A percentile compares a stretch with the other conserved stretches of the same genome.
Conservation (phyloP, 2,888 invertebrate species). For the Nymphalis polychloros region DNA sequence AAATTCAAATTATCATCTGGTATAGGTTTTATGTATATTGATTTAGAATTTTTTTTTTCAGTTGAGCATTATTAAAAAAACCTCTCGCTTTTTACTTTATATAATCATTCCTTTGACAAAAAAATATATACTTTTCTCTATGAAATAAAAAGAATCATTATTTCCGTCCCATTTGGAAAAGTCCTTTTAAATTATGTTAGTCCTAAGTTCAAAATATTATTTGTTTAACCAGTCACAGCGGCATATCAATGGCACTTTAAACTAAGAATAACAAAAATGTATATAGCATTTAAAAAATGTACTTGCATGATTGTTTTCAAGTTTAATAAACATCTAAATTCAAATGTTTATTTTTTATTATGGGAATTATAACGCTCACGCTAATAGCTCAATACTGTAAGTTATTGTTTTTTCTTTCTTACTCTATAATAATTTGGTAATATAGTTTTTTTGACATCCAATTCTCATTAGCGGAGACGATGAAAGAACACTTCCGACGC, state of each 20-base stretch:
- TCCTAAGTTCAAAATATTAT: constrained; percentile 44
- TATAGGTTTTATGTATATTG: no score
- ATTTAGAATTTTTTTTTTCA: neutral
- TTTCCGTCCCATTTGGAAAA: constrained; percentile 61
- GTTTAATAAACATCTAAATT: constrained; percentile 68
- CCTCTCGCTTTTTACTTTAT: neutral
- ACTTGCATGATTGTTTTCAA: constrained; percentile 78
- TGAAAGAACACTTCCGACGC: no score
- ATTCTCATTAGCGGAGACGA: no score
- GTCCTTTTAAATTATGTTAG: constrained; percentile 28
- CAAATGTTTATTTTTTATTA: constrained; percentile 39
- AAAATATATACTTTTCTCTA: constrained; percentile 15
- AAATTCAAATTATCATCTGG: no score
- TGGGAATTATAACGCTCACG: neutral
- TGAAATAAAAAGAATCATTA: constrained; percentile 30
- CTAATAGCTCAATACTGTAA: no score
- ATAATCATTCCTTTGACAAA: constrained; percentile 24
- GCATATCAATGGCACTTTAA: constrained; percentile 67
- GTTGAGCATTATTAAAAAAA: neutral
- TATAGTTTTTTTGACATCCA: no score
- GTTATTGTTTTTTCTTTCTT: no score
- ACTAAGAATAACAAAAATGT: constrained; percentile 55
- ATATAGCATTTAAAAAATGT: constrained; percentile 68
- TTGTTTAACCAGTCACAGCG: constrained; percentile 68
- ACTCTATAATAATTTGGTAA: no score